Percentiles rank a stretch among this genome's conserved stretches.
These are phyloP conservation scores for Phyllopteryx taeniolatus DNA, from an alignment of 2,113 vertebrate species.

Conservation along the genomic window DNA sequence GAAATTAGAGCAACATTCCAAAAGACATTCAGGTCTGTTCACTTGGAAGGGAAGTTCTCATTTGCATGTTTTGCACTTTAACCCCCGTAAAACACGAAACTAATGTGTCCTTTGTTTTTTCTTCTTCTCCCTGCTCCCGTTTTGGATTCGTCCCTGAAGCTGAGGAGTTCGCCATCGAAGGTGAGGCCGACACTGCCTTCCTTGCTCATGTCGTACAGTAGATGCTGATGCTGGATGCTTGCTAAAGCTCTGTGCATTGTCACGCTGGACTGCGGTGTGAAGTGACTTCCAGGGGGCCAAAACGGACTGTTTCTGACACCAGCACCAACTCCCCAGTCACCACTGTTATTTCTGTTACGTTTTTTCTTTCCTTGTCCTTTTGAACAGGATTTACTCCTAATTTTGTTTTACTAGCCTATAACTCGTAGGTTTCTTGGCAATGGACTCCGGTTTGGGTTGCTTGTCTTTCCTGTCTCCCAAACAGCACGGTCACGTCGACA, in stretches of 20 bases:
- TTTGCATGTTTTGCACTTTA: background rate
- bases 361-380: conserved; percentile 30
- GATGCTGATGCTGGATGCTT: conserved; percentile 49
- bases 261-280: conserved; percentile 78
- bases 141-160: conserved; percentile 38
- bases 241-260: conserved; percentile 65
- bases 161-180: conserved; percentile 75
- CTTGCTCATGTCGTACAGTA: conserved; percentile 31
- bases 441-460: background rate
- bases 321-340: conserved; percentile 15
- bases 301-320: conserved; percentile 43
- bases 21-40: too few species aligned
- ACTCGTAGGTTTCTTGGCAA: background rate
- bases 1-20: background rate
- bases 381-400: conserved; percentile 29
- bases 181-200: conserved; percentile 64
- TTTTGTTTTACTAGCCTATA: conserved; percentile 4
- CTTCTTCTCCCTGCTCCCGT: conserved; percentile 20
- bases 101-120: background rate
- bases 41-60: too few species aligned
- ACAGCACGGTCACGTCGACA: conserved; percentile 11
- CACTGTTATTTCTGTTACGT: conserved; percentile 34
- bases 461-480: background rate
- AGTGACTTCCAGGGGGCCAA: conserved; percentile 66
- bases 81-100: background rate